Percentiles rank a stretch among this genome's conserved stretches.
Evolutionary conservation across 1,140 invertebrate genomes (phyloP).

Genomic region (Orussus abietinus): DNA sequence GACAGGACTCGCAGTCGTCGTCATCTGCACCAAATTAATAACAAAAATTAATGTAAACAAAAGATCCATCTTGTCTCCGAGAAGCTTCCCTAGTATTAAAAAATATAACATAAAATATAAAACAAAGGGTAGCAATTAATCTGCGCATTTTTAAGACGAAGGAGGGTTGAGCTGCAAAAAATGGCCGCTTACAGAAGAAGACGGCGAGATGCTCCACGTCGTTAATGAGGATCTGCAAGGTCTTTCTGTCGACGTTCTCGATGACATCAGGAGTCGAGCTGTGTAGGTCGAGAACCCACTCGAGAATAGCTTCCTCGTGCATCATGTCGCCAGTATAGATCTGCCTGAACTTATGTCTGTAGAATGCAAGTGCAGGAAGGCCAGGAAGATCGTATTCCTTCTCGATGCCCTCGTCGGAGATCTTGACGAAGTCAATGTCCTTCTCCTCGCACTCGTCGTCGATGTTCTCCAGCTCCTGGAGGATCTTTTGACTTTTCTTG

Average conservation of each 20-base stretch:
- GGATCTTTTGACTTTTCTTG: conserved; percentile 84
- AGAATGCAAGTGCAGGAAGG: conserved; percentile 83
- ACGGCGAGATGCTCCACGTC: conserved; percentile 89
- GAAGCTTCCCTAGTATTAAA: no score
- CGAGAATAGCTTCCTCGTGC: conserved; percentile 86
- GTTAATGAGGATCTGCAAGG: conserved; percentile 81
- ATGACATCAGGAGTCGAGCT: conserved; percentile 83
- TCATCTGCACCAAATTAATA: conserved; percentile 61
- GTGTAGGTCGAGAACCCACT: conserved; percentile 85
- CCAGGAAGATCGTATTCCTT: conserved; percentile 84
- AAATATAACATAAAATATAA: conserved; percentile 8
- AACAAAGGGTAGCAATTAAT: conserved; percentile 19
- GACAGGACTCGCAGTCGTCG: conserved; percentile 77
- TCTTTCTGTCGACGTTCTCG: conserved; percentile 87
- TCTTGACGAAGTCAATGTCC: conserved; percentile 90
- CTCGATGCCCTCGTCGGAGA: conserved; percentile 82
- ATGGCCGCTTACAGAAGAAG: conserved; percentile 91
- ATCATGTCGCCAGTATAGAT: conserved; percentile 84
- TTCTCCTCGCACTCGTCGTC: conserved; percentile 91
- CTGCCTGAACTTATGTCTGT: conserved; percentile 84
- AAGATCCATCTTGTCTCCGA: conserved; percentile 7
- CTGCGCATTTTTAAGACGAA: conserved; percentile 32
- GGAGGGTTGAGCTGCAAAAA: no score
- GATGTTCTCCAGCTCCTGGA: conserved; percentile 89
- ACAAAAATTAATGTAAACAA: conserved; percentile 11